These are phyloP conservation scores for Scortum barcoo DNA, from an alignment of 2,113 vertebrate species.

Conservation along the genomic window DNA sequence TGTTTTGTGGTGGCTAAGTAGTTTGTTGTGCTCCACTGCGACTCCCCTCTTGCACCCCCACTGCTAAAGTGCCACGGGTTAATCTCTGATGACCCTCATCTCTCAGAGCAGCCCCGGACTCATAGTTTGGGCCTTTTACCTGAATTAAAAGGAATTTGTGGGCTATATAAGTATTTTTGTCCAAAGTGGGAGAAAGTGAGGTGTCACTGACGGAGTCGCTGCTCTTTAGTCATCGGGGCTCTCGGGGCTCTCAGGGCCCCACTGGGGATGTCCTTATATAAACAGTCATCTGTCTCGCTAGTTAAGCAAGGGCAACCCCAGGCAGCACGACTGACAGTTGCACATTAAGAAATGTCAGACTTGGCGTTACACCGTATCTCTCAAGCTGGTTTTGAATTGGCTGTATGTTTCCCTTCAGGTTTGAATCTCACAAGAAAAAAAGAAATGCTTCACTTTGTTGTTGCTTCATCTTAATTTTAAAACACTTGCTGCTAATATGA, in stretches of 20 bases:
- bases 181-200: constrained; percentile 72
- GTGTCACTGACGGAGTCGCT: constrained; percentile 62
- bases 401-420: constrained; percentile 35
- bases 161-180: constrained; percentile 62
- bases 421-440: constrained; percentile 32
- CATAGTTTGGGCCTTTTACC: constrained; percentile 81
- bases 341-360: constrained; percentile 71
- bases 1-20: constrained; percentile 87
- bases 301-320: constrained; percentile 69
- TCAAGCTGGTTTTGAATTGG: constrained; percentile 57
- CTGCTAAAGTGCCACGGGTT: constrained; percentile 82
- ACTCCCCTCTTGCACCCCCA: constrained; percentile 67
- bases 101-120: constrained; percentile 67
- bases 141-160: constrained; percentile 82
- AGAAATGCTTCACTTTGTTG: constrained; percentile 30
- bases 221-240: constrained; percentile 69
- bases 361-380: constrained; percentile 49
- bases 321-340: constrained; percentile 61
- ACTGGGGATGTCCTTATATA: constrained; percentile 70
- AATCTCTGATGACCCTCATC: constrained; percentile 82
- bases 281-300: constrained; percentile 80
- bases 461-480: constrained; percentile 21
- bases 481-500: background rate
- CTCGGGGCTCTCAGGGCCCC: constrained; percentile 53
- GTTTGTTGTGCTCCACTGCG: constrained; percentile 75